Conservation (phyloP, 1,140 invertebrate genomes). For the Augochlora pura region DNA sequence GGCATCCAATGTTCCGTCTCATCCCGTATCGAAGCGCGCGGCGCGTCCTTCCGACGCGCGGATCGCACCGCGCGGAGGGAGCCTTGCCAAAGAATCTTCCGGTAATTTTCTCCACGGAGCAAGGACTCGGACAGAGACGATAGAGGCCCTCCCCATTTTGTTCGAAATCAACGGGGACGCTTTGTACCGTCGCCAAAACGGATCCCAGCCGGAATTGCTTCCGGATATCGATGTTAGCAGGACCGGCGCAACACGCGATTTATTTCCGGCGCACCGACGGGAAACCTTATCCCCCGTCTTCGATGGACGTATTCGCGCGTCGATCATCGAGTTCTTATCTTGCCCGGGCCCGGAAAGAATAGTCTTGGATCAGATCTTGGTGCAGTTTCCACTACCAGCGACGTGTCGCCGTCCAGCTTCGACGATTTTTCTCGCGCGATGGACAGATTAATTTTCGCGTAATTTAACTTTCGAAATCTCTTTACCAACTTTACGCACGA, state of each 20-base stretch:
- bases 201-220: conserved; percentile 25
- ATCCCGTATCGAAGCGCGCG: neutral
- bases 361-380: neutral
- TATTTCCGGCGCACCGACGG: neutral
- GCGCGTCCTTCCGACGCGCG: neutral
- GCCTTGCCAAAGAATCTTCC: conserved; percentile 22
- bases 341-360: too few species aligned
- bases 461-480: too few species aligned
- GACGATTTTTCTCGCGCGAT: neutral
- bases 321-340: neutral
- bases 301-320: neutral
- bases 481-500: too few species aligned
- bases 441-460: too few species aligned
- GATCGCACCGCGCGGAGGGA: neutral
- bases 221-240: conserved; percentile 9
- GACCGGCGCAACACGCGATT: conserved; percentile 6
- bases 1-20: neutral
- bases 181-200: conserved; percentile 37
- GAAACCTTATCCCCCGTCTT: neutral
- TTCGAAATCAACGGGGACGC: conserved; percentile 35
- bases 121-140: neutral
- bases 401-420: neutral
- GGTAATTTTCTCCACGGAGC: neutral
- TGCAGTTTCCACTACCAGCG: neutral
- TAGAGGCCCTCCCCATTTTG: neutral